A percentile compares a stretch with the other conserved stretches of the same genome.
Evolutionary conservation across 1,140 invertebrate species (phyloP).

Genomic region (Chironomus tepperi): DNA sequence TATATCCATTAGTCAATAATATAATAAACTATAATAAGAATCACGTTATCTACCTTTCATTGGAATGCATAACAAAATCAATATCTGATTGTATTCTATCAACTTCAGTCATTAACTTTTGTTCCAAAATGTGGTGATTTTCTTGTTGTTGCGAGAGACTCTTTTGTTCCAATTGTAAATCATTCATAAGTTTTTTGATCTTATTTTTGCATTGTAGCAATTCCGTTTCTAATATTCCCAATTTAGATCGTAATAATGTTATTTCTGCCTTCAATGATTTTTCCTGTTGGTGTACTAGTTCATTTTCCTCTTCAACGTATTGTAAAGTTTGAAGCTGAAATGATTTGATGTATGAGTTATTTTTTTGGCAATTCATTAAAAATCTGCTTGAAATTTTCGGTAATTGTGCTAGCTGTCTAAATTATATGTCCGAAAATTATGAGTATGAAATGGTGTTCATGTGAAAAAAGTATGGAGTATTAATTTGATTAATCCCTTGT

Average conservation of each 20-base stretch:
- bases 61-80: constrained; percentile 69
- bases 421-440: too few relatives aligned
- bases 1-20: too few relatives aligned
- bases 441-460: too few relatives aligned
- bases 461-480: too few relatives aligned
- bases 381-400: too few relatives aligned
- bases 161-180: constrained; percentile 46
- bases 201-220: constrained; percentile 81
- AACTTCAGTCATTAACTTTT: constrained; percentile 66
- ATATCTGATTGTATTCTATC: constrained; percentile 72
- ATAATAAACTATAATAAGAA: background rate
- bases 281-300: constrained; percentile 79
- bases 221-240: constrained; percentile 82
- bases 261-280: constrained; percentile 79
- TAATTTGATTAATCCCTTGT: too few relatives aligned
- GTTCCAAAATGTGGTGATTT: constrained; percentile 56
- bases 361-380: too few relatives aligned
- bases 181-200: constrained; percentile 62
- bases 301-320: constrained; percentile 78
- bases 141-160: constrained; percentile 33
- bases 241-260: constrained; percentile 67
- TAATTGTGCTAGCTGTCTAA: too few relatives aligned
- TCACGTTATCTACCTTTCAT: constrained; percentile 49
- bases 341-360: constrained; percentile 24
- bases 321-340: constrained; percentile 60